phyloP scores from a whole-genome alignment of 2,797 vertebrate genomes.

The Apodemus agrarius region DNA sequence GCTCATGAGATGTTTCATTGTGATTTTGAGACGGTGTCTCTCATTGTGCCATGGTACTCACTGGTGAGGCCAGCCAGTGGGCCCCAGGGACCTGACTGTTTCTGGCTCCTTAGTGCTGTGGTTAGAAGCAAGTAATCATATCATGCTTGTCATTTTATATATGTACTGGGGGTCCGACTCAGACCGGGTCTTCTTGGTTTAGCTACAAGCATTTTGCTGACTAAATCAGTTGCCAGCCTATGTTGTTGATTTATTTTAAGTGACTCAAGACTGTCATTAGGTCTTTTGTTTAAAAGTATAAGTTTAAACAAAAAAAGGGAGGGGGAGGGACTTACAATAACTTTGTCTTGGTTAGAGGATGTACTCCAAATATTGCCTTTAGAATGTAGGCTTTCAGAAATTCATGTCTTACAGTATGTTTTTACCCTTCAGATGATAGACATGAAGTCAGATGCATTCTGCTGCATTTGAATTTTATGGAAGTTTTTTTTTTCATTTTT shows the following conservation, averaged over 20 bases:
- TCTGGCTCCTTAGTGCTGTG: background rate
- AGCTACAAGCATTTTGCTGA: background rate
- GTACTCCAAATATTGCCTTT: conserved; percentile 17
- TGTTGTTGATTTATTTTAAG: background rate
- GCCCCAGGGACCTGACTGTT: background rate
- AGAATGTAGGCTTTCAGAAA: background rate
- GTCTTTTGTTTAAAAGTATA: conserved; percentile 1
- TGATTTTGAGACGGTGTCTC: background rate
- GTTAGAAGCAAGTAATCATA: background rate
- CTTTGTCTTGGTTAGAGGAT: background rate
- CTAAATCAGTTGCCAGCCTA: background rate
- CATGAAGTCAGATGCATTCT: background rate
- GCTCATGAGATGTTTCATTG: too few species aligned
- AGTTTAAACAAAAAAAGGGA: background rate
- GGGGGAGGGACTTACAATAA: background rate
- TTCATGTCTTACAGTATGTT: background rate
- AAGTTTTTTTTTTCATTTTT: conserved; percentile 2
- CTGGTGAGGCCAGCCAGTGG: background rate
- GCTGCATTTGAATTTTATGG: background rate
- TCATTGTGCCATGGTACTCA: background rate
- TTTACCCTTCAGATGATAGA: background rate
- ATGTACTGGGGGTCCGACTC: too few species aligned
- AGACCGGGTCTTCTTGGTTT: background rate
- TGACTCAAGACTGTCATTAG: background rate
- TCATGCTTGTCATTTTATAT: background rate